Percentiles rank a stretch among this genome's conserved stretches.
These are phyloP conservation scores for Metellina segmentata DNA, from an alignment of 2,888 invertebrate species.

Conservation along the genomic window DNA sequence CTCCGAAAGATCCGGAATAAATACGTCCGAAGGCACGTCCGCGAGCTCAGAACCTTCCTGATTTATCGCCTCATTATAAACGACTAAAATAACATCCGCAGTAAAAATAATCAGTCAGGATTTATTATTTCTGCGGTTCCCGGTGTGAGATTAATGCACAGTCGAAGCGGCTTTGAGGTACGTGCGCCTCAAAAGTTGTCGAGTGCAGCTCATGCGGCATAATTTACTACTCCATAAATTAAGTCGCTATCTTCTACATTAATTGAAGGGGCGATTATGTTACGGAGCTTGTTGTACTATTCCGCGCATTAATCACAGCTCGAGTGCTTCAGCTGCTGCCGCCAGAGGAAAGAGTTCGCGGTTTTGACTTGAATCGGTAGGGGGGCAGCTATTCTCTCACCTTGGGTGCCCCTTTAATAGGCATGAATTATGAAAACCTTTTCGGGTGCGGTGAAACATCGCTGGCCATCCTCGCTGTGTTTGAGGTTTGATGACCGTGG, in stretches of 20 bases:
- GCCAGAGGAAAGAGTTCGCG: slow-evolving; percentile 31
- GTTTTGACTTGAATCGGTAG: slow-evolving; percentile 13
- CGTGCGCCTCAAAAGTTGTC: slow-evolving; percentile 59
- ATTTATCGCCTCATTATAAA: slow-evolving; percentile 51
- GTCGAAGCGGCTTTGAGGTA: not conserved
- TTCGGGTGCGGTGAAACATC: not conserved
- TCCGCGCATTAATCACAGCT: slow-evolving; percentile 61
- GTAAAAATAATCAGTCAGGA: slow-evolving; percentile 50
- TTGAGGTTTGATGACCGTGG: not conserved
- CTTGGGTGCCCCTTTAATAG: slow-evolving; percentile 40
- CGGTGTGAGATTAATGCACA: slow-evolving; percentile 48
- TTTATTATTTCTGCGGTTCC: slow-evolving; percentile 46
- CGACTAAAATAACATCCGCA: slow-evolving; percentile 44
- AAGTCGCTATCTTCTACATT: slow-evolving; percentile 66
- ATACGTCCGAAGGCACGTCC: no score
- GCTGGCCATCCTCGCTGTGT: not conserved
- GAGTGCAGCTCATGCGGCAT: slow-evolving; percentile 56
- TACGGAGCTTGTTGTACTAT: slow-evolving; percentile 64
- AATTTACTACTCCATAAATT: slow-evolving; percentile 74
- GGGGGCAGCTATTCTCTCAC: not conserved
- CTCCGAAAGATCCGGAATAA: no score
- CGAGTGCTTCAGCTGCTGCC: slow-evolving; percentile 14
- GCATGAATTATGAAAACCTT: slow-evolving; percentile 48
- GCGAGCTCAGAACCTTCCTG: not conserved
- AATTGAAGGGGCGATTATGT: slow-evolving; percentile 73